Base-by-base conservation (phyloP, 2,113 vertebrate species). In the Entelurus aequoreus region DNA sequence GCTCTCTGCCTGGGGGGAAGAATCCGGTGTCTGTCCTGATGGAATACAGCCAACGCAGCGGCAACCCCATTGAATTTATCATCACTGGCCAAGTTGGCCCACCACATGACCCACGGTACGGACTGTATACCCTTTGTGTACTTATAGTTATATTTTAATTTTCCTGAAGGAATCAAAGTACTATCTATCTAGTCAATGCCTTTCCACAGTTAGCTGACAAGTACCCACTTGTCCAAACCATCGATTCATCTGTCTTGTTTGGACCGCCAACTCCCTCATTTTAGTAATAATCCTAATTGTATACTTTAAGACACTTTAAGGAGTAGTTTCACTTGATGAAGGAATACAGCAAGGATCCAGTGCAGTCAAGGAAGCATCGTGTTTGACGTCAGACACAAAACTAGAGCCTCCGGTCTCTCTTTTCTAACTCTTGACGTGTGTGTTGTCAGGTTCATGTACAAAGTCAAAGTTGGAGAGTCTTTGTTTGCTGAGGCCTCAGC, bases 101-200 rank as follows among this genome's bases (percentile, higher is more conserved):
- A 0, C 91, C 96, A 3, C 96, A 99, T 1, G 95, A 98, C 81
- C 96, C 96, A 14, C 91, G 95, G 96, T 99, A 92, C 36, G 79
- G 6, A 62, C 66, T 6, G 5, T 14, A 37, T 54, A 46, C 11
- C 4, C 10, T 46, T 0, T 53, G 63, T 77, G 48, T 28, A 28
- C 19, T 19, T 19, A 19, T 19, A 19, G 19, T 19, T 19, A 19
- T 19, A 19, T 19, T 19, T 19, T 19, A 19, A 19, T 19, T 19
- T 19, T 19, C 19, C 19, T 19, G 19, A 19, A 19, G 19, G 19
- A 19, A 19, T 19, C 19, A 19, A 19, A 19, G 19, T 19, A 19
- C 19, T 19, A 19, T 19, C 19, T 19, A 19, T 19, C 19, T 28
- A 75, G 62, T 81, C 48, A 19, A 38, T 12, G 52, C 35, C 57